Percentiles rank a stretch among this genome's conserved stretches.
Evolutionary conservation across 2,888 invertebrate species (phyloP).

Genomic region (Nemotelus pantherinus): DNA sequence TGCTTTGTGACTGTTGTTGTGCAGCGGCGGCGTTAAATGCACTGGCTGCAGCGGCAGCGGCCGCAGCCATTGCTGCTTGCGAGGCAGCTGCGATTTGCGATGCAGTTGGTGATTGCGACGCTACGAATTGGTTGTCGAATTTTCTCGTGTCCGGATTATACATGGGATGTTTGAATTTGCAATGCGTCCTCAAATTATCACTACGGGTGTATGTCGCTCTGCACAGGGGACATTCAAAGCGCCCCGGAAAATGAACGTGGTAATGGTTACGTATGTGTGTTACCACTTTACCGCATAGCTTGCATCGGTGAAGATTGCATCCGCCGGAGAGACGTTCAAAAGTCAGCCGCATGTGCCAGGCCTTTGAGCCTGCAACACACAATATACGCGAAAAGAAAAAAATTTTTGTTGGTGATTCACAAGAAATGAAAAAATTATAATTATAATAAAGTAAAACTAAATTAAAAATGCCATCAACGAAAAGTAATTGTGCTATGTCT

Average conservation of each 20-base stretch:
- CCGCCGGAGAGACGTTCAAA: constrained; percentile 93
- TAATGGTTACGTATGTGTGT: constrained; percentile 94
- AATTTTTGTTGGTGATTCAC: constrained; percentile 64
- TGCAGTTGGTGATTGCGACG: constrained; percentile 68
- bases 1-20: constrained; percentile 60
- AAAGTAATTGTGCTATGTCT: not conserved
- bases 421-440: constrained; percentile 53
- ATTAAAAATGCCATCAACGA: constrained; percentile 10
- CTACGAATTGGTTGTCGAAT: constrained; percentile 76
- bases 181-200: constrained; percentile 91
- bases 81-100: constrained; percentile 67
- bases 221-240: constrained; percentile 91
- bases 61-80: constrained; percentile 64
- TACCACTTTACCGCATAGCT: constrained; percentile 93
- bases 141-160: constrained; percentile 88
- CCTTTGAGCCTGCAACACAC: constrained; percentile 86
- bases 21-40: constrained; percentile 59
- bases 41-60: constrained; percentile 61
- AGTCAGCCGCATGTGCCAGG: constrained; percentile 94
- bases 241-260: constrained; percentile 92
- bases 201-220: constrained; percentile 91
- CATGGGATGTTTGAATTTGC: constrained; percentile 91
- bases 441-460: constrained; percentile 45
- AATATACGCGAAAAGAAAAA: constrained; percentile 63
- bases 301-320: constrained; percentile 93